Percentiles rank a stretch among this genome's conserved stretches.
phyloP scores from a whole-genome alignment of 2,797 vertebrate genomes.

The Carapus acus region DNA sequence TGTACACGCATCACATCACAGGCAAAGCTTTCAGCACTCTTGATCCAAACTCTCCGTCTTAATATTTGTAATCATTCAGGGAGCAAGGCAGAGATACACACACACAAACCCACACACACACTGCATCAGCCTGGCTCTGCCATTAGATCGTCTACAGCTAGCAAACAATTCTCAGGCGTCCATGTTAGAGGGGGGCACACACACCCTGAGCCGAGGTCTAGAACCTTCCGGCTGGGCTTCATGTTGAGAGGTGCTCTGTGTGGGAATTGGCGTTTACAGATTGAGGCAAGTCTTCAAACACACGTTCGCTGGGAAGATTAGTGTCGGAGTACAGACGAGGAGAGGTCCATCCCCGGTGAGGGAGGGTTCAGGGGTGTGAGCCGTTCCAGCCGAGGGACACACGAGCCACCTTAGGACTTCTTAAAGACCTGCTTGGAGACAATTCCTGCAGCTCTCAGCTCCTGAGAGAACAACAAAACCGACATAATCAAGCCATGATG shows the following conservation, averaged over 20 bases:
- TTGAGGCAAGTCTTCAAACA: constrained; percentile 10
- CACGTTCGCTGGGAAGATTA: background rate
- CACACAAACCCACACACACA: background rate
- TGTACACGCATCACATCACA: constrained; percentile 11
- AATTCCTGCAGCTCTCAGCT: constrained; percentile 67
- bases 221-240: constrained; percentile 1
- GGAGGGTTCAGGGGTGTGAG: constrained; percentile 14
- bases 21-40: constrained; percentile 10
- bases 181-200: constrained; percentile 34
- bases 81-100: constrained; percentile 5
- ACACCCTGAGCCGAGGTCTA: constrained; percentile 19
- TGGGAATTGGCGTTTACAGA: constrained; percentile 11
- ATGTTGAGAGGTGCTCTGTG: background rate
- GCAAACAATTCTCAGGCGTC: constrained; percentile 23
- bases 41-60: constrained; percentile 7
- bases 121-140: constrained; percentile 5
- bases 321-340: constrained; percentile 9
- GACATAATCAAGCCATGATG: too few species aligned
- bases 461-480: constrained; percentile 50
- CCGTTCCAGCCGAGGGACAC: constrained; percentile 11
- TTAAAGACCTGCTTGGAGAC: constrained; percentile 71
- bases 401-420: constrained; percentile 55
- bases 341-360: constrained; percentile 1
- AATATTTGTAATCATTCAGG: constrained; percentile 1
- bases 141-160: constrained; percentile 23